Evolutionary conservation across 2,113 vertebrate species (phyloP).

Genomic region (Rana temporaria): DNA sequence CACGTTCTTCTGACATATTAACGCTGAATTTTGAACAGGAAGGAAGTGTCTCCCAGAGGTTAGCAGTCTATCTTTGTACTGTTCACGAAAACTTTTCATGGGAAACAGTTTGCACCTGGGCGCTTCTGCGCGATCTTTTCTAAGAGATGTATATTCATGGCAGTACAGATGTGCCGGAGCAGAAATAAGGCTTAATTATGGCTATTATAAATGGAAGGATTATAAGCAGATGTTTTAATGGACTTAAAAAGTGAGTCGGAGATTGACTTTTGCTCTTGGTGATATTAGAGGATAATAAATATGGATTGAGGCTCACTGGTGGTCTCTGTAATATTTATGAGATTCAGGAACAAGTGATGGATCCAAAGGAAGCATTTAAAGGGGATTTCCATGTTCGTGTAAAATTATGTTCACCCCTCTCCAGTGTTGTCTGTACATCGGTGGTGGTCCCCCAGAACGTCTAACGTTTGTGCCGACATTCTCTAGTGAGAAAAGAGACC

Average conservation of each 20-base stretch:
- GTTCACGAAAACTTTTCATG: neutral
- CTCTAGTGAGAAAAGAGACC: no score
- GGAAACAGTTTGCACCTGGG: conserved; percentile 2
- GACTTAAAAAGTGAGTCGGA: conserved; percentile 18
- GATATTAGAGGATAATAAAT: conserved; percentile 4
- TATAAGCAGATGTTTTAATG: conserved; percentile 37
- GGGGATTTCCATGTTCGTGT: no score
- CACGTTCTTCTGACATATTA: neutral
- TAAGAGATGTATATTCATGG: conserved; percentile 22
- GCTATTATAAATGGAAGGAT: conserved; percentile 13
- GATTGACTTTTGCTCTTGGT: conserved; percentile 20
- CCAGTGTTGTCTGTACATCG: no score
- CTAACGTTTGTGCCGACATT: no score
- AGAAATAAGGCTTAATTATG: conserved; percentile 13
- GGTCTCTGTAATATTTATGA: conserved; percentile 31
- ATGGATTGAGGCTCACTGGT: conserved; percentile 7
- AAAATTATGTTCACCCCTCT: no score
- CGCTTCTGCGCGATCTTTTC: neutral
- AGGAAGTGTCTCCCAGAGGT: neutral
- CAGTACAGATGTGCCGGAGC: neutral
- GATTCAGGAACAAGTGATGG: neutral
- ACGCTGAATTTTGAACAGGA: neutral
- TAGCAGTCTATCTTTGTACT: neutral
- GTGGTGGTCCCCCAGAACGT: no score
- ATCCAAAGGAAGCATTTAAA: no score